phyloP scores from a whole-genome alignment of 2,797 vertebrate genomes.

The Halcyon leucocephala region DNA sequence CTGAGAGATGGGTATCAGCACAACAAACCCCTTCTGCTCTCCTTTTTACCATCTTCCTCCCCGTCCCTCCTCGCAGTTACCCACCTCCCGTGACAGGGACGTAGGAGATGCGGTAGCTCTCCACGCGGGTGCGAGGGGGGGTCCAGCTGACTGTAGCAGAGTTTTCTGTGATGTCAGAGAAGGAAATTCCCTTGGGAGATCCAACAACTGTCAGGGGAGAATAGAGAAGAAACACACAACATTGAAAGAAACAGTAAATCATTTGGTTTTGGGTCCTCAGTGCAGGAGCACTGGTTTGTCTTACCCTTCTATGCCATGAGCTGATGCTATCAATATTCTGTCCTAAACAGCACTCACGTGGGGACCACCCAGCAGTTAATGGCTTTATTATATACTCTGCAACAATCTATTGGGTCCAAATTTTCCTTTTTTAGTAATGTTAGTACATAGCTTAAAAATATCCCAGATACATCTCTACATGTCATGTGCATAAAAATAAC shows the following conservation, averaged over 20 bases:
- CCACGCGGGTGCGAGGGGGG: constrained; percentile 82
- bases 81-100: constrained; percentile 89
- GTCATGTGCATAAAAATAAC: not conserved
- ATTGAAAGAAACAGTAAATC: not conserved
- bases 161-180: constrained; percentile 92
- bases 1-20: not conserved
- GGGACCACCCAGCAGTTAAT: not conserved
- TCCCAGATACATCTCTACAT: accelerated
- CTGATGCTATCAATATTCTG: not conserved
- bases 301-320: not conserved
- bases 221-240: constrained; percentile 16
- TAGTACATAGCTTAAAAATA: not conserved
- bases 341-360: not conserved
- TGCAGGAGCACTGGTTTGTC: not conserved
- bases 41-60: not conserved
- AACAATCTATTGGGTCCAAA: not conserved
- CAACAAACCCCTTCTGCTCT: not conserved
- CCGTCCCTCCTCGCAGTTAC: not conserved
- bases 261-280: not conserved
- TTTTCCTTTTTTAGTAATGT: not conserved
- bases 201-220: constrained; percentile 83
- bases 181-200: constrained; percentile 88
- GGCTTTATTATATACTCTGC: not conserved
- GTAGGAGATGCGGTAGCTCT: constrained; percentile 88
- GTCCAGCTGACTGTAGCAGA: constrained; percentile 90